Conservation (phyloP, 2,113 vertebrate species). For the Propithecus coquereli region DNA sequence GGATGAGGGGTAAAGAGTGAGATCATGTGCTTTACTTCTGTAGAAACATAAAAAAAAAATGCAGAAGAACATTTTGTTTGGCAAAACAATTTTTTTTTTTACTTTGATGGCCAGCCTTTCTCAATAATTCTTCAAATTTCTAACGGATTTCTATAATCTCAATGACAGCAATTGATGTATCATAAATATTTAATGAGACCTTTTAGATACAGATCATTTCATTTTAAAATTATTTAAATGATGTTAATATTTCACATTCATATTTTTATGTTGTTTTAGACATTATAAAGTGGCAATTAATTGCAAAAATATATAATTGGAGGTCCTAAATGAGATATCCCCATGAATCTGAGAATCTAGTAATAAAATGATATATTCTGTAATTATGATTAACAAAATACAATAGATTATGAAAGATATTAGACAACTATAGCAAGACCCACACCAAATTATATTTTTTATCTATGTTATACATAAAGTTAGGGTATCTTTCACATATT, state of each 20-base stretch:
- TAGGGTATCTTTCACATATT: neutral
- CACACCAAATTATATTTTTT: neutral
- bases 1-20: neutral
- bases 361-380: neutral
- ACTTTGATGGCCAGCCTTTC: neutral
- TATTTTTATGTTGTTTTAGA: neutral
- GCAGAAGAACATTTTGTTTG: neutral
- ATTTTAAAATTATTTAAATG: constrained; percentile 19
- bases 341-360: neutral
- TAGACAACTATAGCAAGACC: neutral
- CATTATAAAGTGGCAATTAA: neutral
- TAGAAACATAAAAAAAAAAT: neutral
- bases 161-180: neutral
- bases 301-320: neutral
- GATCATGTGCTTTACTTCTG: neutral
- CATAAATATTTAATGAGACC: neutral
- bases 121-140: constrained; percentile 3
- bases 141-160: neutral
- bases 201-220: neutral
- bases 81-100: neutral
- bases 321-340: neutral
- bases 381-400: neutral
- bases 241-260: neutral
- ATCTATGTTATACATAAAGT: neutral
- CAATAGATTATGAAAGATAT: neutral